Base-by-base conservation (phyloP, 2,797 vertebrate genomes). In the Myripristis jacobus region DNA sequence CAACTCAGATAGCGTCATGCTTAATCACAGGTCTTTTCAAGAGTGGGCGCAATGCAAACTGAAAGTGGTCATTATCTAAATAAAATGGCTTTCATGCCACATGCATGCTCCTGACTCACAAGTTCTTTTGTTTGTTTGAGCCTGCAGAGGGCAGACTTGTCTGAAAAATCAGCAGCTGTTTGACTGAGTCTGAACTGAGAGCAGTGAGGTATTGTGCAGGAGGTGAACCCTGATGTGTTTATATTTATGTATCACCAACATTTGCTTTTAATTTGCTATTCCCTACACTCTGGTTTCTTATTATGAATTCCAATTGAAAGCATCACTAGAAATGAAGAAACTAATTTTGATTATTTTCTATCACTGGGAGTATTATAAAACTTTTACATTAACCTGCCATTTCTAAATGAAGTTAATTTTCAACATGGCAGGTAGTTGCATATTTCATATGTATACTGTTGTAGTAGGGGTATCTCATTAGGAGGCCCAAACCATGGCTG, bases 81-180 rank as follows among this genome's bases (percentile, higher is more conserved):
- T n/a, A n/a, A n/a, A n/a, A n/a, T n/a, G n/a, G n/a, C n/a, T n/a
- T n/a, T n/a, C n/a, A n/a, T n/a, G n/a, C n/a, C n/a, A n/a, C n/a
- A n/a, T n/a, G n/a, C n/a, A n/a, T n/a, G n/a, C n/a, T n/a, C n/a
- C n/a, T n/a, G n/a, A n/a, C n/a, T n/a, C n/a, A n/a, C n/a, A n/a
- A n/a, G n/a, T n/a, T n/a, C n/a, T n/a, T n/a, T n/a, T 31, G 3
- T 31, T 22, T 6, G 0, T 63, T 70, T 65, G 19, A 4, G 61
- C 88, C 94, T 85, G 84, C 88, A 94, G 93, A 88, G 88, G 86
- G 91, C 93, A 93, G 86, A 21, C 80, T 93, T 88, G 57, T 52
- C 75, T 72, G 63, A 44, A 16, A 65, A 79, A 87, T 81, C 15
- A 63, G 5, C 19, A 8, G n/a, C 2, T 38, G 13, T 3, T 11